Evolutionary conservation across 2,797 vertebrate species (phyloP).

Genomic region (Anguilla anguilla): DNA sequence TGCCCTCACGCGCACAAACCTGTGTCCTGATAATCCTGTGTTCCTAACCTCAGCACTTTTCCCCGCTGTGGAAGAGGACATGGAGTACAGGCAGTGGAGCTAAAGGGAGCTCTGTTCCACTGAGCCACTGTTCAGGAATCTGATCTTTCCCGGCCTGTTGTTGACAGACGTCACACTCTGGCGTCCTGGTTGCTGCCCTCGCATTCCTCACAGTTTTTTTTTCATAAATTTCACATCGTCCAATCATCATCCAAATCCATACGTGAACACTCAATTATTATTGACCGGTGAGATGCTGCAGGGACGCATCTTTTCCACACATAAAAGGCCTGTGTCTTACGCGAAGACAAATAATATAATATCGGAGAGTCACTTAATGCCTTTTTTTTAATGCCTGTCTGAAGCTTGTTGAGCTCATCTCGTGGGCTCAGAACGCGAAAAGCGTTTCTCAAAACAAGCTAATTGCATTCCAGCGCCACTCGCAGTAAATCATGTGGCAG

Average conservation of each 20-base stretch:
- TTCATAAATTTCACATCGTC: not conserved
- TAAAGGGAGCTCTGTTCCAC: not conserved
- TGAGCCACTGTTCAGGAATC: not conserved
- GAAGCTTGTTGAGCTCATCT: conserved; percentile 5
- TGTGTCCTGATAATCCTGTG: not conserved
- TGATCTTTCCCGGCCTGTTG: not conserved
- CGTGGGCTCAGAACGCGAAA: not conserved
- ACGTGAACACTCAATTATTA: not conserved
- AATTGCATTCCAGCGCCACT: conserved; percentile 11
- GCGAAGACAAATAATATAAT: not conserved
- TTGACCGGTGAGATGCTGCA: not conserved
- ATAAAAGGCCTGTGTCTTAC: not conserved
- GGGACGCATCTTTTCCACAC: not conserved
- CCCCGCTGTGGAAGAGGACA: not conserved
- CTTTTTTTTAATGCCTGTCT: conserved; percentile 12
- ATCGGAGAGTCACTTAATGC: not conserved
- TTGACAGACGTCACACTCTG: not conserved
- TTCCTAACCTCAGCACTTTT: not conserved
- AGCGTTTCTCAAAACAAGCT: not conserved
- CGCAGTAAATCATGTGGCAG: not conserved
- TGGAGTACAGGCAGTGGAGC: not conserved
- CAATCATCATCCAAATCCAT: not conserved
- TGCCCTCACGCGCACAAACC: not conserved
- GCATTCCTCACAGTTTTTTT: not conserved
- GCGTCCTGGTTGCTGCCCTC: not conserved